Evolutionary conservation across 2,888 invertebrate genomes (phyloP).

Genomic region (Meiosimyza decipiens): DNA sequence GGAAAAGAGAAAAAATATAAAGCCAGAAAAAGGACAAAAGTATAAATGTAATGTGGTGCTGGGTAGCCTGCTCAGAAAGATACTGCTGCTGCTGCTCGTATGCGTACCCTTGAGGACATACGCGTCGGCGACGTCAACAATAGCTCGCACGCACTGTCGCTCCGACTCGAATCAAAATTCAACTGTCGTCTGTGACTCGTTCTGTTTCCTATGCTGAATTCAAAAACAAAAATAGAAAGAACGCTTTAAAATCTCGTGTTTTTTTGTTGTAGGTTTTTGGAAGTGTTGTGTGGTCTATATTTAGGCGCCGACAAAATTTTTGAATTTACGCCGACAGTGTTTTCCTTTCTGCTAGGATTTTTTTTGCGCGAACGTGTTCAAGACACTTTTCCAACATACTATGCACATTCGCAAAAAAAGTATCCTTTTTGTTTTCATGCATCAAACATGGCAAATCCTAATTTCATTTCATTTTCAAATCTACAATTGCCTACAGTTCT

Average conservation of each 20-base stretch:
- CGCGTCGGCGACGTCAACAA: neutral
- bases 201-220: neutral
- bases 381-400: neutral
- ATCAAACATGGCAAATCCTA: neutral
- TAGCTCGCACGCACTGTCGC: conserved; percentile 1
- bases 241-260: neutral
- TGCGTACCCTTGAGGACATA: conserved; percentile 2
- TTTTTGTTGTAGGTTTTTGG: neutral
- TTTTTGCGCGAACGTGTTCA: too few species aligned
- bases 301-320: too few species aligned
- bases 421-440: neutral
- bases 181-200: conserved; percentile 14
- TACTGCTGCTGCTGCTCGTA: neutral
- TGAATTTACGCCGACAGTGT: neutral
- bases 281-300: neutral
- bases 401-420: neutral
- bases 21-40: conserved; percentile 1
- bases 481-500: conserved; percentile 1
- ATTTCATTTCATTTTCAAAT: conserved; percentile 6
- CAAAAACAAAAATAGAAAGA: too few species aligned
- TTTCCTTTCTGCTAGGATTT: neutral
- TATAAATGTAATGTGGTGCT: too few species aligned
- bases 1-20: conserved; percentile 7
- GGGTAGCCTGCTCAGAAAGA: neutral
- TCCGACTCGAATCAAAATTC: conserved; percentile 25